A percentile compares a stretch with the other conserved stretches of the same genome.
Evolutionary conservation across 2,113 vertebrate species (phyloP).

Genomic region (Petaurus breviceps): DNA sequence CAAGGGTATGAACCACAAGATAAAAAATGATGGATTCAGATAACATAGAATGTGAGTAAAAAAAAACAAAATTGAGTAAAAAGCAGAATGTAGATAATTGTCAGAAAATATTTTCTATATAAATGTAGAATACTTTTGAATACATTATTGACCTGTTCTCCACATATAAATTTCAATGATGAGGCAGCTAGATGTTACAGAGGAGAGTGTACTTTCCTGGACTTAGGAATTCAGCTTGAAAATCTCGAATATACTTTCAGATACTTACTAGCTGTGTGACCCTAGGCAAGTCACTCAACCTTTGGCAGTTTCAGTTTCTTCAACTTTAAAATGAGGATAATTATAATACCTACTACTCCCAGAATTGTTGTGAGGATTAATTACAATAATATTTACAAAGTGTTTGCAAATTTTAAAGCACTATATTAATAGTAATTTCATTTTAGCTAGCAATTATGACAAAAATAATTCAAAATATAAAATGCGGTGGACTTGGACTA

Average conservation of each 20-base stretch:
- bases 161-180: background rate
- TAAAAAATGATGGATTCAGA: background rate
- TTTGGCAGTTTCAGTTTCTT: background rate
- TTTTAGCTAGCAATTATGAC: background rate
- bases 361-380: background rate
- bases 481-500: background rate
- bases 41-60: background rate
- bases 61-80: background rate
- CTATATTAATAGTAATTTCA: background rate
- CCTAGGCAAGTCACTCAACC: background rate
- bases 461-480: background rate
- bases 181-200: background rate
- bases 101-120: background rate
- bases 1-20: background rate
- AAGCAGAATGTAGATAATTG: background rate
- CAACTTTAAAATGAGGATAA: background rate
- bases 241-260: background rate
- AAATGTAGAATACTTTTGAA: background rate
- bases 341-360: background rate
- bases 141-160: background rate
- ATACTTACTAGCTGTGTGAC: background rate
- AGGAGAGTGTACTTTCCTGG: background rate
- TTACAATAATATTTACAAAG: background rate
- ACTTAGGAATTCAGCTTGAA: background rate
- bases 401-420: background rate